Evolutionary conservation across 1,140 invertebrate species (phyloP), one percentile per base, ranked within the genome.

Genomic region (Brachionus koreanus): DNA sequence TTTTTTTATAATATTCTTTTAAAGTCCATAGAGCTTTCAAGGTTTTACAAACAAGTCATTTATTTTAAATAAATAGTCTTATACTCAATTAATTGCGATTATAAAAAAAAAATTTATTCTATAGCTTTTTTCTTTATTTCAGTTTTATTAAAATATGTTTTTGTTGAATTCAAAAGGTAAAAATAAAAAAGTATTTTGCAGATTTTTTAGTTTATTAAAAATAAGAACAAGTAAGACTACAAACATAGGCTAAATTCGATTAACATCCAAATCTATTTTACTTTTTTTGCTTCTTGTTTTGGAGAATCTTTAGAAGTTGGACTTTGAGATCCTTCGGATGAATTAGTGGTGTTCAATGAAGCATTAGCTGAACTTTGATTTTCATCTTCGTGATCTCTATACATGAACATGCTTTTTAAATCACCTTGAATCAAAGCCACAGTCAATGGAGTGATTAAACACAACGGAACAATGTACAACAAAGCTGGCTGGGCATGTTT

Each of bases 401-500:
- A 82, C 16, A 33, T 16, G 72, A 98, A 95, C 84, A 98, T 89
- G 0, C 92, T 91, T 84, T 93, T 95, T 25, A 98, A 88, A 86
- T 99, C 97, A 83, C 97, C 97, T 86, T 93, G 93, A 3, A 98
- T 86, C 25, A 97, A 87, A 12, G 97, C 96, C 0, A 98, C 87
- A 5, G 92, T 86, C 1, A 98, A 86, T 4, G 98, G 97, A 43
- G 94, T 93, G 72, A 92, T 93, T 83, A 98, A 89, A 90, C 98
- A 99, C 9, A 94, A 93, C 19, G 98, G 98, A 82, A 99, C 97
- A 74, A 99, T 90, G 88, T 99, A 99, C 39, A 99, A 88, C 29
- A 99, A 89, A 82, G 98, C 98, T 0, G 98, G 98, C 87, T 90
- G 90, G n/a, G 96, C 96, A 89, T 98, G 96, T 88, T 97, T 96